Evolutionary conservation across 2,113 vertebrate species (phyloP).

Genomic region (Nycticebus coucang): DNA sequence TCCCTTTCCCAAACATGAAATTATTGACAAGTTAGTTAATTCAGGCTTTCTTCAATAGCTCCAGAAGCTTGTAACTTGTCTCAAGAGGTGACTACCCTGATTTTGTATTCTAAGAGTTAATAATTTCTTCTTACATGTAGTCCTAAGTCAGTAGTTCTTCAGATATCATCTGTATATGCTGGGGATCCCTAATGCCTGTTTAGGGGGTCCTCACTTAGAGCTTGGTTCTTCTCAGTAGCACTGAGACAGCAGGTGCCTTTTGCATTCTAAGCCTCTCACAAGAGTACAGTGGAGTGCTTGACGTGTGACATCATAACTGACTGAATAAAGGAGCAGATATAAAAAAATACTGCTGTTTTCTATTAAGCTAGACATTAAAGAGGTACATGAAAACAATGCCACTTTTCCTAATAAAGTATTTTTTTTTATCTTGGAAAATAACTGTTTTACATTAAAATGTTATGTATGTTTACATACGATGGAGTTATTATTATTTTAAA

Average conservation of each 20-base stretch:
- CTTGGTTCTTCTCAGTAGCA: not conserved
- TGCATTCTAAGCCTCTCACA: not conserved
- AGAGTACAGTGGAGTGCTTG: not conserved
- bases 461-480: not conserved
- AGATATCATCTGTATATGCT: not conserved
- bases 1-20: slow-evolving; percentile 7
- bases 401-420: not conserved
- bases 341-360: not conserved
- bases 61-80: not conserved
- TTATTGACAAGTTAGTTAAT: slow-evolving; percentile 18
- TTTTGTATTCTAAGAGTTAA: slow-evolving; percentile 46
- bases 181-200: not conserved
- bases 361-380: slow-evolving; percentile 19
- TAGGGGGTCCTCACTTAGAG: not conserved
- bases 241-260: not conserved
- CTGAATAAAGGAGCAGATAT: not conserved
- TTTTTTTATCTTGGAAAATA: slow-evolving; percentile 24
- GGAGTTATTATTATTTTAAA: not conserved
- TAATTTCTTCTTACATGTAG: not conserved
- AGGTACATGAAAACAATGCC: not conserved
- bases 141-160: not conserved
- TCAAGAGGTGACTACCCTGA: not conserved
- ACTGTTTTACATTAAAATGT: not conserved
- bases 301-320: not conserved
- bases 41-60: not conserved